Evolutionary conservation across 1,140 invertebrate species (phyloP), one percentile per base, ranked within the genome.

Genomic region (Drosophila ficusphila): DNA sequence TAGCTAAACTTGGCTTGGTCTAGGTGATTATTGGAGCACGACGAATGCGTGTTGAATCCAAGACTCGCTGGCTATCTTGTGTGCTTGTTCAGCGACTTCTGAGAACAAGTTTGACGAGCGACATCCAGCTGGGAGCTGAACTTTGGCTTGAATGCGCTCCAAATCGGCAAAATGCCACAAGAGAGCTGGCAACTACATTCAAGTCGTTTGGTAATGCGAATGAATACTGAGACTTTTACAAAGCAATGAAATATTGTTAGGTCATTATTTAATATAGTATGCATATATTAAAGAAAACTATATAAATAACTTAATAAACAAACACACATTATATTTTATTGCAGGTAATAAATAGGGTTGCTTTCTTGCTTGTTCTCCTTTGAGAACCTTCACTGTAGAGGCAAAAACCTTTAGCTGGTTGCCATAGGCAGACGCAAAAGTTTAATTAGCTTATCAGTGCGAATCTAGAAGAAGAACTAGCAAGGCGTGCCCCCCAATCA

Each of bases 1-100:
- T 69, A 73, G 36, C 81, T 69, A 73, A 86, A 76, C 61, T 79
- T 76, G 76, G 64, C 61, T 51, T 19, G 62, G 52, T 79, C 72
- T 76, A 73, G 54, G 72, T 86, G 82, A 38, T 85, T 85, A 85
- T 76, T 86, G 76, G 81, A 86, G 81, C 81, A 65, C 54, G 41
- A 61, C 81, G 79, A 86, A 85, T 78, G 75, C 60, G 79, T 74
- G 76, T 16, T 47, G 41, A 25, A 12, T 25, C 41, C 41, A 14
- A 3, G 41, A n/a, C n/a, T 21, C 36, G 58, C 21, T 34, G 14
- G 6, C 16, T 64, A 46, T 70, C 38, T 53, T 31, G 34, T 18
- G 41, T 12, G 41, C 19, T 25, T 33, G 27, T 34, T 60, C 33
- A 2, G 33, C 39, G 12, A 62, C 48, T 51, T 46, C 42, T 41